Evolutionary conservation across 2,888 invertebrate species (phyloP), one percentile per base, ranked within the genome.

Genomic region (Hydroisotoma schaefferi): DNA sequence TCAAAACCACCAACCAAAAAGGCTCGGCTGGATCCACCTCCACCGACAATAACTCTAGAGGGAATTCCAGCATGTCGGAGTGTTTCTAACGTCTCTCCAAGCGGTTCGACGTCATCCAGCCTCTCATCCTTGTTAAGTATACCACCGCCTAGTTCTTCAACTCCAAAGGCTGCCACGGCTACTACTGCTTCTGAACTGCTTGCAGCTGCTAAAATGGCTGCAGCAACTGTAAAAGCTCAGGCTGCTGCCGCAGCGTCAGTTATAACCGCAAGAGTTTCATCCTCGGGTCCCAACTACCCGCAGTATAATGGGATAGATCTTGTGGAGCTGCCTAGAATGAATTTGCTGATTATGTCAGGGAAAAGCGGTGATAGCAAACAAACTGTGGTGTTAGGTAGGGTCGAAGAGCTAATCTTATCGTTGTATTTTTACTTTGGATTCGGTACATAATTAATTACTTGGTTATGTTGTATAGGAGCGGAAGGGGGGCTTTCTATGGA

Each of bases 401-500:
- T n/a, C n/a, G n/a, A n/a, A n/a, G n/a, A n/a, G n/a, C n/a, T n/a
- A n/a, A n/a, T n/a, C n/a, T n/a, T n/a, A n/a, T n/a, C n/a, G n/a
- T n/a, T n/a, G n/a, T n/a, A n/a, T n/a, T n/a, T n/a, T n/a, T n/a
- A n/a, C n/a, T n/a, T n/a, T n/a, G n/a, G n/a, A n/a, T n/a, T n/a
- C n/a, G n/a, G n/a, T n/a, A n/a, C n/a, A n/a, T n/a, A n/a, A n/a
- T n/a, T n/a, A n/a, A n/a, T n/a, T n/a, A n/a, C n/a, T n/a, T n/a
- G n/a, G n/a, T n/a, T n/a, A n/a, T n/a, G n/a, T n/a, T n/a, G n/a
- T n/a, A n/a, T 33, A 33, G 33, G 33, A 10, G 8, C 33, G 15
- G 33, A 33, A 33, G 33, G 59, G 10, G 49, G 29, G 10, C 52
- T 70, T 5, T 53, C 65, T 1, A 87, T 92, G 81, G 94, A 94